Evolutionary conservation across 2,797 vertebrate species (phyloP), one percentile per base, ranked within the genome.

Genomic region (Gymnopithys bicolor): DNA sequence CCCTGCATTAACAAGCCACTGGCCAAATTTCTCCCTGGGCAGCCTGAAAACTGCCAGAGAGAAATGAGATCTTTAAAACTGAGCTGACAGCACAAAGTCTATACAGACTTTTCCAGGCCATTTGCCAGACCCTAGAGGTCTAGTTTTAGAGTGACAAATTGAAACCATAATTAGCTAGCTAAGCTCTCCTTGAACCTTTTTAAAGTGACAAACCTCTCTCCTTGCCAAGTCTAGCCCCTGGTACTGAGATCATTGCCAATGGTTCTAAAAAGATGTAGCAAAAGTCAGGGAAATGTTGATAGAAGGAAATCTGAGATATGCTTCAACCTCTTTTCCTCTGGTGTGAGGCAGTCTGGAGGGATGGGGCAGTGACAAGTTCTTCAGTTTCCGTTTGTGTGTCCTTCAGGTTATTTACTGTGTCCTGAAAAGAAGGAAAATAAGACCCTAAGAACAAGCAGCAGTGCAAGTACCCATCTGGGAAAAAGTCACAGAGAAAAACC

Each of bases 131-230:
- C 70, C 89, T 96, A 93, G 75, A 93, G 88, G 75, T 78, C 92
- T 93, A 87, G 84, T 90, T 96, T 93, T 90, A 95, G 76, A 80
- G 93, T 87, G 89, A 95, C 53, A 95, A 89, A 97, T 92, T 84
- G 75, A 93, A 95, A 93, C 62, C 64, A 77, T 85, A 95, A 87
- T 68, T 49, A 79, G 68, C 78, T 82, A 87, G 71, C 78, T 89
- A 94, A 67, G 68, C 64, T 87, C 33, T 90, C 30, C 18, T 80
- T 37, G 74, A 87, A 83, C 52, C 27, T 32, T 83, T 87, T 60
- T 48, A 84, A 49, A 92, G 52, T 16, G 60, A 95, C 41, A 93
- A 88, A 94, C 70, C 5, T 49, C 32, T 87, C 32, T 17, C 49
- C 25, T 84, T 80, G 74, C 59, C 67, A 95, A 67, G 27, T 45